Evolutionary conservation across 2,113 vertebrate species (phyloP), one percentile per base, ranked within the genome.

Genomic region (Gadus chalcogrammus): DNA sequence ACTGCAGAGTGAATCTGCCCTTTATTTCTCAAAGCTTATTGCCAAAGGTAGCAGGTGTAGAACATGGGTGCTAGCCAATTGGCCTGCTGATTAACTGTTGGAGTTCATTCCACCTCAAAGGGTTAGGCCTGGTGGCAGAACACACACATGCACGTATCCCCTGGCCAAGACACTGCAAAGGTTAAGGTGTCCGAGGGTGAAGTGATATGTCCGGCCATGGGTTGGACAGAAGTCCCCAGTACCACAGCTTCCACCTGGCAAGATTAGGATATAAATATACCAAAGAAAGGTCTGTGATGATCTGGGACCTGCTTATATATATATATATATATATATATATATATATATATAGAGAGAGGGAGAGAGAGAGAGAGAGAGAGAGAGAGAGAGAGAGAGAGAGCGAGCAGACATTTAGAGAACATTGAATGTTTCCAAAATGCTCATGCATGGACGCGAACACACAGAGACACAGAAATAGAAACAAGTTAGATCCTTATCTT

Each of bases 281-380:
- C 65, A 79, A 71, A 62, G 52, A 79, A 75, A 75, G 73, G 58
- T 65, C 62, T 72, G 75, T 31, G 69, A 78, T 85, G 82, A 79
- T 86, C 71, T 17, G 70, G 59, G 77, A 35, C 71, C 27, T 56
- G 76, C 79, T 69, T 72, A 20, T 8, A 55, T 8, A 55, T 55
- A 55, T 16, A 55, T 13, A 55, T 13, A 55, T 13, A 24, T 24
- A 20, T 8, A 55, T 8, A 55, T 55, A 55, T 16, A 55, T 13
- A 55, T 13, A 55, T 13, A 24, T 24, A 20, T 8, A 55, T 8
- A 63, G 70, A 76, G 64, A 66, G 69, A 69, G 55, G 9, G 11
- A 64, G n/a, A 52, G 3, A 38, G 12, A 22, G 62, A 28, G 4
- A 35, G 38, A 69, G 35, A 73, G 13, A 55, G 17, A 38, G 55